Percentiles rank a stretch among this genome's conserved stretches.
Conservation (phyloP, 2,797 vertebrate species). For the Sebastes minor region DNA sequence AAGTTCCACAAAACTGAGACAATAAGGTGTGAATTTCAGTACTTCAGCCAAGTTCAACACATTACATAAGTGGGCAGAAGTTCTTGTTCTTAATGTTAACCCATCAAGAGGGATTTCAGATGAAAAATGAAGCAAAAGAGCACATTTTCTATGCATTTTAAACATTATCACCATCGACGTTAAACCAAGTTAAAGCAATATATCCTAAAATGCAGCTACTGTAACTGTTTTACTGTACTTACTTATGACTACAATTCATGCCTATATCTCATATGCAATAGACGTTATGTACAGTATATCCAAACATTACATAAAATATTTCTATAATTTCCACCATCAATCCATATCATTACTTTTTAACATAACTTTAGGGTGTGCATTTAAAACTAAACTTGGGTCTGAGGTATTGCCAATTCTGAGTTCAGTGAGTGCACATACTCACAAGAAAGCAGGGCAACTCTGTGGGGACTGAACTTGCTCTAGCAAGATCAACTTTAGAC, state of each 20-base stretch:
- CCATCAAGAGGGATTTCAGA: constrained; percentile 45
- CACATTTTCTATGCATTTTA: constrained; percentile 37
- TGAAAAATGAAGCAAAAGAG: constrained; percentile 44
- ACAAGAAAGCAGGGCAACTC: background rate
- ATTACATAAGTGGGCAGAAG: constrained; percentile 34
- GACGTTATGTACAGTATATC: background rate
- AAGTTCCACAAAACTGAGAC: constrained; percentile 58
- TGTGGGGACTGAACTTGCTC: background rate
- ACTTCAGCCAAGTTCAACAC: constrained; percentile 32
- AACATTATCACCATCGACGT: constrained; percentile 36
- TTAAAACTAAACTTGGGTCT: background rate
- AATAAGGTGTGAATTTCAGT: constrained; percentile 47
- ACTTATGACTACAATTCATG: background rate
- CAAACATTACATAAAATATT: background rate
- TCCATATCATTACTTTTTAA: background rate
- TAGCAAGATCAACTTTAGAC: too few relatives aligned
- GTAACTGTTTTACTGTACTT: constrained; percentile 18
- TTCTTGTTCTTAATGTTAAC: constrained; percentile 44
- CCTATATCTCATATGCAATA: background rate
- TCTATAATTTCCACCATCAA: background rate
- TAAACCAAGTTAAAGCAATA: constrained; percentile 22
- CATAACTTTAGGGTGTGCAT: background rate
- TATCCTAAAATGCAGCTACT: constrained; percentile 6
- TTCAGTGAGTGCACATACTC: background rate
- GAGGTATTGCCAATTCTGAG: background rate